A percentile compares a stretch with the other conserved stretches of the same genome.
Evolutionary conservation across 2,888 invertebrate species (phyloP).

Genomic region (Lysandra bellargus): DNA sequence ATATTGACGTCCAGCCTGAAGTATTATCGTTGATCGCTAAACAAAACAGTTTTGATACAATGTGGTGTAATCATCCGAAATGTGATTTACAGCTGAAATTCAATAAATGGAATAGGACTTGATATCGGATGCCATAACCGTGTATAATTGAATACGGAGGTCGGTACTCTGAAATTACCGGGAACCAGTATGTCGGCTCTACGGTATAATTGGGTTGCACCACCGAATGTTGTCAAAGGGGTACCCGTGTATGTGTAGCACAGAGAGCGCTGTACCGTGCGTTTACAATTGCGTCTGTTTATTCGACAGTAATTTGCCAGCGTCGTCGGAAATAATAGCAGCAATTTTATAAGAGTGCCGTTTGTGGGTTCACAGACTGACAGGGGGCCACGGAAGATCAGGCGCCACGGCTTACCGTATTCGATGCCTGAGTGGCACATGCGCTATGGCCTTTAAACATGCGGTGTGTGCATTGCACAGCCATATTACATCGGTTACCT

Average conservation of each 20-base stretch:
- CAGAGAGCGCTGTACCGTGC: constrained; percentile 1
- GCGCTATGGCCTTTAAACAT: too few relatives aligned
- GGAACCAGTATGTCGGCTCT: background rate
- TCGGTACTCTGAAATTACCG: background rate
- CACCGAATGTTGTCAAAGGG: background rate
- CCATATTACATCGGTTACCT: too few relatives aligned
- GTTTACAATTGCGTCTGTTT: too few relatives aligned
- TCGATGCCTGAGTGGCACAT: too few relatives aligned
- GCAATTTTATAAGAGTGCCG: too few relatives aligned
- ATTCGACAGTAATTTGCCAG: too few relatives aligned
- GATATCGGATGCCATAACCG: background rate
- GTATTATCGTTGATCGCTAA: background rate
- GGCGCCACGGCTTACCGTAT: too few relatives aligned
- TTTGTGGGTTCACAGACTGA: too few relatives aligned
- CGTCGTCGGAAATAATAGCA: too few relatives aligned
- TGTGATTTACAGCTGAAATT: background rate
- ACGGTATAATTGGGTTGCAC: background rate
- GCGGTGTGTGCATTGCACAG: too few relatives aligned
- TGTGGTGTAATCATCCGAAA: background rate
- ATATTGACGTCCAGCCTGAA: background rate
- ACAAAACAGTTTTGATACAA: background rate
- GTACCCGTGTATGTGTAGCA: background rate
- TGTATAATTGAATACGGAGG: background rate
- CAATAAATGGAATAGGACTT: background rate
- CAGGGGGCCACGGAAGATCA: too few relatives aligned